Base-by-base conservation (phyloP, 2,888 invertebrate genomes). In the Campoletis raptor region DNA sequence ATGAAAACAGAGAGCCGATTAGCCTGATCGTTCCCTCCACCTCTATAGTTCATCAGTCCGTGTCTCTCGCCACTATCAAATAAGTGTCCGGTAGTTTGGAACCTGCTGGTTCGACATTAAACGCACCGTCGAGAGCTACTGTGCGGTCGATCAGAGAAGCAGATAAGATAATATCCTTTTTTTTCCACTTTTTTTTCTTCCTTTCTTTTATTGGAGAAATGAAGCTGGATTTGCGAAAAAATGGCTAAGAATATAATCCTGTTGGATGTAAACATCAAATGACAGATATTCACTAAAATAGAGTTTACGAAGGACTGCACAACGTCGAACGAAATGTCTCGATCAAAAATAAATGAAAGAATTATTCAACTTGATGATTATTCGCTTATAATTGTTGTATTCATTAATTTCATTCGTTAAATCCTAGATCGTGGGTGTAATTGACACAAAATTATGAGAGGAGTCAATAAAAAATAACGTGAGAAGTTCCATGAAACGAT, bases 41-140 rank as follows among this genome's bases (percentile, higher is more conserved):
- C 54, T 42, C 64, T 24, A 67, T 76, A 54, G 57, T 84, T 78
- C 83, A 78, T 78, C 81, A 24, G 73, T 74, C 81, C 52, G 69
- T 78, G 90, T 89, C 87, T 89, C 89, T 88, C 89, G 79, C 89
- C 90, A 90, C 91, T 92, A 93, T 93, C 93, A 91, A 93, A 92
- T 91, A 74, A 91, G 92, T 92, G 92, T 93, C 91, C 90, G 81
- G 81, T 73, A 91, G 91, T 89, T 92, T 90, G 89, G 91, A 89
- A 90, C 91, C 89, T 76, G 85, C 88, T 89, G 89, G 85, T 88
- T 90, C 90, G 90, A 90, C 80, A 83, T 80, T 81, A 67, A 78
- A 83, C 79, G 73, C 36, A 30, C 21, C 64, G 74, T 72, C 37
- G 78, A 52, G 61, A 24, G 81, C 73, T 81, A 92, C 92, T 90